Percentiles rank a stretch among this genome's conserved stretches.
phyloP scores from a whole-genome alignment of 2,888 invertebrate species.

The Bhutanitis thaidina region DNA sequence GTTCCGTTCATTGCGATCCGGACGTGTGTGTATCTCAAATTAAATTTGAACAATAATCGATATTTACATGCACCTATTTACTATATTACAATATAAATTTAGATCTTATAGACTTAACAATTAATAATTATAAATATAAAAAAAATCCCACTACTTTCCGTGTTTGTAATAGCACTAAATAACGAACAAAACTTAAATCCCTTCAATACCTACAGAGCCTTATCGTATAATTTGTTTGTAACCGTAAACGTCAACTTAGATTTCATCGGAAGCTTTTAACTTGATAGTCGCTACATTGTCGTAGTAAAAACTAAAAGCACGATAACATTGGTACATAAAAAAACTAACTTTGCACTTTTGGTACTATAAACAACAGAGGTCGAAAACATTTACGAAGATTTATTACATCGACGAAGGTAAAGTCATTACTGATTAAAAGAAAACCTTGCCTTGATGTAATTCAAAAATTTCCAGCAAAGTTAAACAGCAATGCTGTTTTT shows the following conservation, averaged over 20 bases:
- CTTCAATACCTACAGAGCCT: neutral
- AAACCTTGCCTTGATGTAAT: neutral
- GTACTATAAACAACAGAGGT: neutral
- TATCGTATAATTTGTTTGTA: constrained; percentile 5
- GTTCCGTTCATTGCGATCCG: no score
- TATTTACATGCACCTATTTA: no score
- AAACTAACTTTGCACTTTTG: neutral
- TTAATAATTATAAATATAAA: no score
- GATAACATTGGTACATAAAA: constrained; percentile 2
- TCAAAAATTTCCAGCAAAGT: no score
- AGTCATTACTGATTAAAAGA: neutral
- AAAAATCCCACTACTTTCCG: no score
- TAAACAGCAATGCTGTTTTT: neutral
- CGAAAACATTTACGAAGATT: neutral
- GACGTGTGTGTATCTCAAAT: no score
- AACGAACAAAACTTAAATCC: no score
- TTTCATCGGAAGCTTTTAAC: constrained; percentile 17
- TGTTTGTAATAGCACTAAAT: no score
- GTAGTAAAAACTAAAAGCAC: constrained; percentile 16
- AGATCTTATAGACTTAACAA: no score
- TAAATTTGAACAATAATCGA: no score
- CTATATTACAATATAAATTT: no score
- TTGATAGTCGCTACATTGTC: constrained; percentile 9
- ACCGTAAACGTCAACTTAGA: constrained; percentile 10
- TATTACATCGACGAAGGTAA: neutral